Evolutionary conservation across 2,797 vertebrate species (phyloP), one percentile per base, ranked within the genome.

Genomic region (Melanotaenia trifasciata): DNA sequence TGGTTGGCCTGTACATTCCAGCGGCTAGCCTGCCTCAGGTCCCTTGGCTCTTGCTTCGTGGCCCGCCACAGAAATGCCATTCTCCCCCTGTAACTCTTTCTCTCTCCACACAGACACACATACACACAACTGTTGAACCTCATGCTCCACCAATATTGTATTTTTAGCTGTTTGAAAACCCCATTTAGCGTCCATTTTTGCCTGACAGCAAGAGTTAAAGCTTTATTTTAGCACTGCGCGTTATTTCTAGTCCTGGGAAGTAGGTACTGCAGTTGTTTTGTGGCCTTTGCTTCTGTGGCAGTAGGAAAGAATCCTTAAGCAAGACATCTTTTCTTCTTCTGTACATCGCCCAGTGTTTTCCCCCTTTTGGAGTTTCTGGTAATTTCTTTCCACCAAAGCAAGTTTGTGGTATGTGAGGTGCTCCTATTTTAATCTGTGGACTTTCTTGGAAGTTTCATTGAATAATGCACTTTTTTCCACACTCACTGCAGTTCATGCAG

Each of bases 121-220:
- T 47, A 76, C 43, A 54, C 81, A 88, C 83, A 88, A 87, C 90
- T 90, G 85, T 83, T 84, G 83, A 84, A 85, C 84, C 85, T 84
- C 83, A 84, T 84, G 84, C 82, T 85, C 87, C 83, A 86, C 78
- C 84, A 82, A 89, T 82, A 90, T 89, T 89, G 67, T 94, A 94
- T 94, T 94, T 94, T 94, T 94, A 93, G 92, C 81, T 65, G 30
- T 69, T 77, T 87, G 78, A 93, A 93, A 94, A 90, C 87, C 84
- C 64, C 74, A 85, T 84, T 88, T 75, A 85, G 73, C 72, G 58
- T 69, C 74, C 74, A 64, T 90, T 92, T 90, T 84, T 85, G 80
- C 84, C 81, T 83, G 70, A 82, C 92, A 90, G 87, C 89, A 84
- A 90, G 86, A 91, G 89, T 91, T 88, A 82, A 89, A 87, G 76